Conservation (phyloP, 2,888 invertebrate genomes). For the Drosophila meridiana region DNA sequence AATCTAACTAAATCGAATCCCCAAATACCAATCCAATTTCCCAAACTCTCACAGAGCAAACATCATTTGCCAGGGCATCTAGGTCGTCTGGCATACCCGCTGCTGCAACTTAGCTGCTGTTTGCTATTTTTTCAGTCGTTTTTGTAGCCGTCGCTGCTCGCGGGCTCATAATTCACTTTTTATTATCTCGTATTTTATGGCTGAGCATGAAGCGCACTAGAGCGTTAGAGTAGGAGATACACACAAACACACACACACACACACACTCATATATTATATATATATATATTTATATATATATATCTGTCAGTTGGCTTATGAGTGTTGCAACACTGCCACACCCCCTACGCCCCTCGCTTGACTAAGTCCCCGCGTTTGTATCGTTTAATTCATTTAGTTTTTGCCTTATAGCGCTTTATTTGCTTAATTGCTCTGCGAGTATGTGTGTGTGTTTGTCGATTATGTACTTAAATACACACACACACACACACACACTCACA, state of each 20-base stretch:
- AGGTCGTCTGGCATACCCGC: conserved; percentile 1
- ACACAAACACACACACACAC: neutral
- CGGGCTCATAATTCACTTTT: conserved; percentile 75
- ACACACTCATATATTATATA: neutral
- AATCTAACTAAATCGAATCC: neutral
- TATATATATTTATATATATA: neutral
- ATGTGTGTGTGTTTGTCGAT: conserved; percentile 34
- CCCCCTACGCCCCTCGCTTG: neutral
- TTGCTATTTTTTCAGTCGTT: conserved; percentile 12
- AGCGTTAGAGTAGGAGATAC: conserved; percentile 3
- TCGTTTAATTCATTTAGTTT: conserved; percentile 74
- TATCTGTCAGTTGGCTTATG: conserved; percentile 32
- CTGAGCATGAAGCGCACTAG: conserved; percentile 47
- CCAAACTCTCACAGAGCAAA: neutral
- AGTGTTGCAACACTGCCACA: conserved; percentile 14
- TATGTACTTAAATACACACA: conserved; percentile 38
- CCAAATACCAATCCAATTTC: neutral
- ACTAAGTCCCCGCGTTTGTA: conserved; percentile 24
- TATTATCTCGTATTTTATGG: conserved; percentile 77
- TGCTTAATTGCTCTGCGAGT: conserved; percentile 61
- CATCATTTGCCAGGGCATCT: neutral
- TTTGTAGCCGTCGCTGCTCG: conserved; percentile 39
- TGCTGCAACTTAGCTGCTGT: conserved; percentile 12
- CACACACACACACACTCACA: neutral
- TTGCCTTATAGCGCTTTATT: conserved; percentile 68